phyloP scores from a whole-genome alignment of 2,888 invertebrate species.

The Lomographa bimaculata region DNA sequence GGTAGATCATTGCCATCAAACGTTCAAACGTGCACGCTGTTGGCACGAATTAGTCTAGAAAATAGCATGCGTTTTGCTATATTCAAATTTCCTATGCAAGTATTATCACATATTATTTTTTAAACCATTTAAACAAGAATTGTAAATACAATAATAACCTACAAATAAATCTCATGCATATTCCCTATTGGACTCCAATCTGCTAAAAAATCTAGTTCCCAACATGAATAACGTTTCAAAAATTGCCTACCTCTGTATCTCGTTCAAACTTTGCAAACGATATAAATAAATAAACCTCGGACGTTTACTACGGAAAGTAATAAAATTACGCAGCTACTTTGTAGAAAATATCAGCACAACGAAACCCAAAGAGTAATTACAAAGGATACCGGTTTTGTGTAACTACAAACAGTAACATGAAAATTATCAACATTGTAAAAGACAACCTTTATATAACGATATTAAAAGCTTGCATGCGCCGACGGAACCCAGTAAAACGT shows the following conservation, averaged over 20 bases:
- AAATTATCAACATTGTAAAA: slow-evolving; percentile 47
- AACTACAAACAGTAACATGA: slow-evolving; percentile 22
- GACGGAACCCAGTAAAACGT: slow-evolving; percentile 55
- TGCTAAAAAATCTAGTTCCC: slow-evolving; percentile 1
- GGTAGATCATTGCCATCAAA: too few species aligned
- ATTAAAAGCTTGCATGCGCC: slow-evolving; percentile 52
- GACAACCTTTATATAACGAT: slow-evolving; percentile 43
- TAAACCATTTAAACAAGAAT: too few species aligned
- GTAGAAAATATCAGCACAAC: slow-evolving; percentile 22
- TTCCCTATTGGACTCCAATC: slow-evolving; percentile 1
- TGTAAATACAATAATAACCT: too few species aligned
- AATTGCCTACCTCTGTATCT: slow-evolving; percentile 4
- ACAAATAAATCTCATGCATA: too few species aligned
- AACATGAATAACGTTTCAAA: slow-evolving; percentile 12
- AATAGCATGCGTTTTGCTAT: too few species aligned
- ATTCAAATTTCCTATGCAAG: too few species aligned
- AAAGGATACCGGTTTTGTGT: slow-evolving; percentile 27
- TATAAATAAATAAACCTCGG: slow-evolving; percentile 15
- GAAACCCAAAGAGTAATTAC: slow-evolving; percentile 27
- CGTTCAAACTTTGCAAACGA: slow-evolving; percentile 3
- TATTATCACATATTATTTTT: too few species aligned
- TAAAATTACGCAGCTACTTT: slow-evolving; percentile 19
- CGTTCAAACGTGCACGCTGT: too few species aligned
- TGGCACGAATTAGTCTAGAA: too few species aligned
- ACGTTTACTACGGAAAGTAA: slow-evolving; percentile 16